These are phyloP conservation scores for Syngnathus floridae DNA, from an alignment of 2,113 vertebrate species.

Conservation along the genomic window DNA sequence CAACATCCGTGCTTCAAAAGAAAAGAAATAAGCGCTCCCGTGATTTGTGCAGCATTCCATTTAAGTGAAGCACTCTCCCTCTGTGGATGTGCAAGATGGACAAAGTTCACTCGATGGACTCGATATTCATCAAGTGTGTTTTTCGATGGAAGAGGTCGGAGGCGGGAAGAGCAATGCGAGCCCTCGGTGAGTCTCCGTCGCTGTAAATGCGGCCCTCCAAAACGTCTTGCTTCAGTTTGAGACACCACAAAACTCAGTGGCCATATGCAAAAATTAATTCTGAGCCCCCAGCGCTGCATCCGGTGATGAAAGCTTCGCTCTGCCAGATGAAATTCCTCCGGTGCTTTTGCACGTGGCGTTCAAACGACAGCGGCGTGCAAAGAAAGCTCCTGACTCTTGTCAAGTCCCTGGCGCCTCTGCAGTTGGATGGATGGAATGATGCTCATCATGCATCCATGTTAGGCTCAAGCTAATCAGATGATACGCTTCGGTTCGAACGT, in stretches of 20 bases:
- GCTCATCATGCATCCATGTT: background rate
- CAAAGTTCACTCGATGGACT: background rate
- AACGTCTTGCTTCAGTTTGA: too few relatives aligned
- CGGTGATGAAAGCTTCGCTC: background rate
- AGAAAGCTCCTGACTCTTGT: constrained; percentile 21
- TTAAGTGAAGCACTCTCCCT: constrained; percentile 6
- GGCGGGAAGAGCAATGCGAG: too few relatives aligned
- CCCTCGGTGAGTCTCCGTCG: too few relatives aligned
- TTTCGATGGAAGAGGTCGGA: too few relatives aligned
- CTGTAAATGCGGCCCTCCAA: too few relatives aligned
- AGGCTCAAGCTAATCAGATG: background rate
- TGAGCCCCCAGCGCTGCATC: background rate
- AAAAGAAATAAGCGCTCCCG: background rate
- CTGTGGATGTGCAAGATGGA: background rate
- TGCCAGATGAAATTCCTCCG: background rate
- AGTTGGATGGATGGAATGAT: background rate
- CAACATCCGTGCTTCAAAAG: background rate
- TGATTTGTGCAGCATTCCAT: constrained; percentile 26
- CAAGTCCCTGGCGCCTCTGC: background rate
- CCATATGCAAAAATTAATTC: background rate
- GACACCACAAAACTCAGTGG: too few relatives aligned
- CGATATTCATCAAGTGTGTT: too few relatives aligned
- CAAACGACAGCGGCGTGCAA: constrained; percentile 13
- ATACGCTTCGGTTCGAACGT: too few relatives aligned
- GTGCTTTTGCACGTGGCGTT: constrained; percentile 2